These are phyloP conservation scores for Spea multiplicata DNA, from an alignment of 2,113 vertebrate species.

Conservation along the genomic window DNA sequence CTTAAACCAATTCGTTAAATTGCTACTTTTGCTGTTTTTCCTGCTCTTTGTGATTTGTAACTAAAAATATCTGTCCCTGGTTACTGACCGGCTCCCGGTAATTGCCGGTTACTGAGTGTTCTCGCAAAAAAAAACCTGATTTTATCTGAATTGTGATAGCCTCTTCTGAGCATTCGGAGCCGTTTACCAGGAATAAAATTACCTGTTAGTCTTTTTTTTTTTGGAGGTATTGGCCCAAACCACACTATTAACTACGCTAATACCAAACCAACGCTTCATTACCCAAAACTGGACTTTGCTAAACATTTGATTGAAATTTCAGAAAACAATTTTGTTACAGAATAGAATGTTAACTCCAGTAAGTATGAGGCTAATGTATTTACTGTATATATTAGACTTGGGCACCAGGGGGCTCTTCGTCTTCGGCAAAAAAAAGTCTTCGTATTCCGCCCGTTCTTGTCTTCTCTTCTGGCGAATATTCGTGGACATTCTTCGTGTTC, in stretches of 20 bases:
- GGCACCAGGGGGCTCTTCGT: too few species aligned
- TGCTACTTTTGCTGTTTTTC: not conserved
- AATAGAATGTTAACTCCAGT: too few species aligned
- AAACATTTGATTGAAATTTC: too few species aligned
- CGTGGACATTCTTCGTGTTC: too few species aligned
- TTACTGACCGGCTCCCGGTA: not conserved
- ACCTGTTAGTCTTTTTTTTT: not conserved
- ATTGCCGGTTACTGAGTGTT: conserved; percentile 11
- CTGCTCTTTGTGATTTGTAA: not conserved
- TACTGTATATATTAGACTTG: too few species aligned
- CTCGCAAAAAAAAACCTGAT: not conserved
- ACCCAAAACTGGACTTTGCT: too few species aligned
- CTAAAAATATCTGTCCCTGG: not conserved
- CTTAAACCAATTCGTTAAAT: not conserved
- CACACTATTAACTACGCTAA: not conserved
- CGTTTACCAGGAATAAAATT: not conserved
- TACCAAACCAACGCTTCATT: too few species aligned
- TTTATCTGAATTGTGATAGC: not conserved
- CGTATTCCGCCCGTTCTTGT: too few species aligned
- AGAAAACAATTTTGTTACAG: too few species aligned
- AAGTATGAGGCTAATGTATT: too few species aligned
- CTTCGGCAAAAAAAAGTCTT: too few species aligned
- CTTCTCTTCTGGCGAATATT: too few species aligned
- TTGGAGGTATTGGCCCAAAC: not conserved
- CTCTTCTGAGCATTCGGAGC: not conserved